These are phyloP conservation scores for Dendrocincla fuliginosa DNA, from an alignment of 2,797 vertebrate genomes.

Conservation along the genomic window DNA sequence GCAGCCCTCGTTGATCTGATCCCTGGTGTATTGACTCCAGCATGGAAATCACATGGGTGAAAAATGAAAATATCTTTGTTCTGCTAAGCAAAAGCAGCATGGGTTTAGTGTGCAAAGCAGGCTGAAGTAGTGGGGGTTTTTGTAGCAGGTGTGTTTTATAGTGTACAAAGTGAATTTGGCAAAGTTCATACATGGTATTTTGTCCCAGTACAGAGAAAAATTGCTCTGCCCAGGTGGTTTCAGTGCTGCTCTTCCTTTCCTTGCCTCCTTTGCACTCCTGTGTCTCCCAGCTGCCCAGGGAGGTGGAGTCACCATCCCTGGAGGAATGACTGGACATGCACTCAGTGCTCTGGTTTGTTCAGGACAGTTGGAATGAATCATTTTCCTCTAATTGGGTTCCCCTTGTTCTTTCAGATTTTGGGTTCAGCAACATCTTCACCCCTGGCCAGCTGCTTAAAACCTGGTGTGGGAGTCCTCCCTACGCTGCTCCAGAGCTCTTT, in stretches of 20 bases:
- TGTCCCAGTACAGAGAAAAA: accelerated
- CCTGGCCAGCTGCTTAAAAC: conserved; percentile 96
- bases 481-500: conserved; percentile 95
- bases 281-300: neutral
- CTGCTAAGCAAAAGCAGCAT: neutral
- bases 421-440: conserved; percentile 98
- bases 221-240: neutral
- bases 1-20: neutral
- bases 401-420: conserved; percentile 86
- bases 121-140: neutral
- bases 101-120: neutral
- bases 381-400: neutral
- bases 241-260: neutral
- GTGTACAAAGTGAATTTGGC: accelerated
- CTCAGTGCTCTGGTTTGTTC: neutral
- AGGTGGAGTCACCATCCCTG: neutral
- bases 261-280: neutral
- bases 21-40: neutral
- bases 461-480: conserved; percentile 98
- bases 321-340: neutral
- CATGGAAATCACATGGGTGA: accelerated
- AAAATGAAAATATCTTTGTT: neutral
- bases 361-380: neutral
- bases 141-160: neutral
- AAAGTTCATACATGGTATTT: too few relatives aligned